A percentile compares a stretch with the other conserved stretches of the same genome.
Conservation (phyloP, 1,140 invertebrate genomes). For the Hyles euphorbiae region DNA sequence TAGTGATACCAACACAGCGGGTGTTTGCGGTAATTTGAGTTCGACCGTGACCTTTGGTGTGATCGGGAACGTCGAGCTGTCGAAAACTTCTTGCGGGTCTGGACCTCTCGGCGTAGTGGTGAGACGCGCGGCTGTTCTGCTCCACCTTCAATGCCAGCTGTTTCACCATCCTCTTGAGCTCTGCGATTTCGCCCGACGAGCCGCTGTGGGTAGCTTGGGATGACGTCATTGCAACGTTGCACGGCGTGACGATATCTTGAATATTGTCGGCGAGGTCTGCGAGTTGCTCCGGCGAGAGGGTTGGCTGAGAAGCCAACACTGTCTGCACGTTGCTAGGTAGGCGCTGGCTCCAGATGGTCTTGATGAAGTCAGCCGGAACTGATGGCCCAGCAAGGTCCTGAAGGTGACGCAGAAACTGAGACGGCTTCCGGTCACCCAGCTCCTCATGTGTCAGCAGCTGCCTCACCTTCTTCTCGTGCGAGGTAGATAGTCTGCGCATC, state of each 20-base stretch:
- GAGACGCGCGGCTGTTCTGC: too few species aligned
- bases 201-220: neutral
- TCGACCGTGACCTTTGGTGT: neutral
- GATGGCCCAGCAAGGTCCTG: slow-evolving; percentile 21
- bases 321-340: neutral
- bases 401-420: slow-evolving; percentile 25
- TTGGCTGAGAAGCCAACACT: neutral
- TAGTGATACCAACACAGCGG: slow-evolving; percentile 11
- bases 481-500: slow-evolving; percentile 27
- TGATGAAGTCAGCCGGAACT: slow-evolving; percentile 27
- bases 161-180: neutral
- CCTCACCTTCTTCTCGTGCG: slow-evolving; percentile 28
- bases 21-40: neutral
- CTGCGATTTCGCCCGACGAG: neutral
- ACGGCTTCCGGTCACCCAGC: slow-evolving; percentile 39
- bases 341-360: slow-evolving; percentile 12
- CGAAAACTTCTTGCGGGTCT: too few species aligned
- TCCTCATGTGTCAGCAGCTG: slow-evolving; percentile 37
- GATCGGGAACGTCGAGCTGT: neutral
- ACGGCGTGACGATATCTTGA: neutral
- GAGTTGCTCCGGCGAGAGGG: neutral
- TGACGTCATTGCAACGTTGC: neutral
- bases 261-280: neutral
- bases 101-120: too few species aligned
- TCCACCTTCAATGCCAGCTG: neutral